Base-by-base conservation (phyloP, 2,888 invertebrate species). In the Polyommatus iphigenia region DNA sequence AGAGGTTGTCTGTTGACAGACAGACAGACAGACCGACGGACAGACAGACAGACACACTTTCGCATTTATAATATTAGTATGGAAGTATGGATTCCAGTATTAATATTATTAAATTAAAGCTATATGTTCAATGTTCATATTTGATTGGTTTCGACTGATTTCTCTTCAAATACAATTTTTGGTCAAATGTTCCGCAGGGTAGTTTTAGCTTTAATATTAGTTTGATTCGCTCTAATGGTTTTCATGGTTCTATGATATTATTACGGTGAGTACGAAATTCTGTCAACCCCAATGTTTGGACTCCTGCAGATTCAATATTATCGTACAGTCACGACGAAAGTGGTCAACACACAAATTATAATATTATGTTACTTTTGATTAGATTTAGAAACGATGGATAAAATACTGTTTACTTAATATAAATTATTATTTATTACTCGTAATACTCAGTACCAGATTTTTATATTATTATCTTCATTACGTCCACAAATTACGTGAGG, bases 291-390 rank as follows among this genome's bases (percentile, higher is more conserved):
- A 6, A 36, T 71, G 18, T 71, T 71, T 71, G 18, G 71, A 10
- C 1, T 36, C n/a, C 36, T 71, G 36, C 32, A 71, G 71, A 71
- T 71, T 71, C 32, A 71, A 71, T 71, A 36, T 71, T 71, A 71
- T 29, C 5, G 71, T 71, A 36, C 71, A 71, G 71, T 36, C 32
- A n/a, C 13, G 71, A 71, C 3, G 7, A 71, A 36, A 32, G 15
- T 4, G 10, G 7, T 62, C 4, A 24, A 29, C 2, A 24, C 4
- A 29, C 20, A 24, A 24, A 67, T 13, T 59, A 67, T 67, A 8
- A 3, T 2, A 7, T 10, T 59, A 20, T 20, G 20, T 8, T 5
- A 13, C 62, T 62, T 20, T 3, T 20, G 3, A 20, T 59, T n/a
- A 57, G 57, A 57, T 57, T 41, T 10, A 8, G 36, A 50, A 50